Evolutionary conservation across 2,797 vertebrate genomes (phyloP).

Genomic region (Echeneis naucrates): DNA sequence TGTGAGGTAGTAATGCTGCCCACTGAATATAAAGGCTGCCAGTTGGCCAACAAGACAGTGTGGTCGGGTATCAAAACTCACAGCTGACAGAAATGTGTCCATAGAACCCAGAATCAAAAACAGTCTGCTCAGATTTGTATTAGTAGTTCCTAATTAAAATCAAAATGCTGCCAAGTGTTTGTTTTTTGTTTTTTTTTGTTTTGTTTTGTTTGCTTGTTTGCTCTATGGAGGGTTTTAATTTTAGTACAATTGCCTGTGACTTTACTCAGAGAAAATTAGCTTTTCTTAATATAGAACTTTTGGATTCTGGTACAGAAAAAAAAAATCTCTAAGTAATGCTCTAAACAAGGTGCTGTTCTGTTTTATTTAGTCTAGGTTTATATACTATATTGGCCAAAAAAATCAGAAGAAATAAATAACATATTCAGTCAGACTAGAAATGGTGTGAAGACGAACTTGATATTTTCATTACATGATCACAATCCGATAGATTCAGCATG

Average conservation of each 20-base stretch:
- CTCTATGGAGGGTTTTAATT: background rate
- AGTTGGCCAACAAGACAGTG: slow-evolving; percentile 1
- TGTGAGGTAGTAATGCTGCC: slow-evolving; percentile 20
- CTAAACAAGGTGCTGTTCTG: background rate
- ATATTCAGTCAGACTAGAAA: background rate
- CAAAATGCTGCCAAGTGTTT: background rate
- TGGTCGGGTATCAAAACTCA: slow-evolving; percentile 2
- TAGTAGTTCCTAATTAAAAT: background rate
- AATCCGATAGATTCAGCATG: background rate
- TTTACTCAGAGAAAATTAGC: background rate
- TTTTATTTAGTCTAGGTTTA: no score
- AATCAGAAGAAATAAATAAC: background rate
- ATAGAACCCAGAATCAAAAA: background rate
- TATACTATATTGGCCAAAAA: background rate
- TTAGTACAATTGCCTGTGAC: background rate
- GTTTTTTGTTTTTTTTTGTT: background rate
- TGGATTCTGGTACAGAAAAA: background rate
- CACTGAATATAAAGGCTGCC: slow-evolving; percentile 25
- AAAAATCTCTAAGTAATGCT: background rate
- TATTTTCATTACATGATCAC: background rate
- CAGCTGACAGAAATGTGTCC: slow-evolving; percentile 12
- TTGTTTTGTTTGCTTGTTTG: no score
- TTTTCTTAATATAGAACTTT: background rate
- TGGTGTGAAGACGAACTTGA: background rate
- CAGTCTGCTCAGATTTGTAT: background rate